Conservation (phyloP, 2,888 invertebrate species). For the Cataglyphis altisquamis region DNA sequence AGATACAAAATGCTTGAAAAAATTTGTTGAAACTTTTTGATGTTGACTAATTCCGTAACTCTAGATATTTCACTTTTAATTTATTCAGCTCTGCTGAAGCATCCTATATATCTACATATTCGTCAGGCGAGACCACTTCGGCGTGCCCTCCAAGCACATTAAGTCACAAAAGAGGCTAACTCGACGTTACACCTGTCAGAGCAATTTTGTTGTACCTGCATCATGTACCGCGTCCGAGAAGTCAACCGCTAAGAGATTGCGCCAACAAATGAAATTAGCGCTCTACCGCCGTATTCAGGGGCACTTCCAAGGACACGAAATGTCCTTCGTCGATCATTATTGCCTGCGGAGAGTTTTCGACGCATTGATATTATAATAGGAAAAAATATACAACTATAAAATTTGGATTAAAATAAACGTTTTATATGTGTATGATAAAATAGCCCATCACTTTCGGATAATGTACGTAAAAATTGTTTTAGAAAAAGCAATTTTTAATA, state of each 20-base stretch:
- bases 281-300: slow-evolving; percentile 43
- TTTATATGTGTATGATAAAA: not conserved
- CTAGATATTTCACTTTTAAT: not conserved
- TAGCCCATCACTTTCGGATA: not conserved
- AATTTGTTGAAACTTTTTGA: not conserved
- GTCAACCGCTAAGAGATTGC: slow-evolving; percentile 82
- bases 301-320: slow-evolving; percentile 53
- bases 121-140: slow-evolving; percentile 15
- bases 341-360: not conserved
- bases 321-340: slow-evolving; percentile 62
- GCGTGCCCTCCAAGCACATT: slow-evolving; percentile 56
- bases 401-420: not conserved
- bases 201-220: slow-evolving; percentile 78
- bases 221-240: slow-evolving; percentile 77
- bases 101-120: slow-evolving; percentile 28
- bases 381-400: not conserved
- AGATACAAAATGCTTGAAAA: too few relatives aligned
- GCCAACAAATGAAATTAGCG: slow-evolving; percentile 78
- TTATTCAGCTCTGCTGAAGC: not conserved
- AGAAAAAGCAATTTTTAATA: not conserved
- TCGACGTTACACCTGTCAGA: slow-evolving; percentile 81
- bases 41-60: not conserved
- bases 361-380: slow-evolving; percentile 11
- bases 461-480: not conserved
- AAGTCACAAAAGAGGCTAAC: slow-evolving; percentile 68